Base-by-base conservation (phyloP, 2,888 invertebrate species). In the Lamellibrachia satsuma region DNA sequence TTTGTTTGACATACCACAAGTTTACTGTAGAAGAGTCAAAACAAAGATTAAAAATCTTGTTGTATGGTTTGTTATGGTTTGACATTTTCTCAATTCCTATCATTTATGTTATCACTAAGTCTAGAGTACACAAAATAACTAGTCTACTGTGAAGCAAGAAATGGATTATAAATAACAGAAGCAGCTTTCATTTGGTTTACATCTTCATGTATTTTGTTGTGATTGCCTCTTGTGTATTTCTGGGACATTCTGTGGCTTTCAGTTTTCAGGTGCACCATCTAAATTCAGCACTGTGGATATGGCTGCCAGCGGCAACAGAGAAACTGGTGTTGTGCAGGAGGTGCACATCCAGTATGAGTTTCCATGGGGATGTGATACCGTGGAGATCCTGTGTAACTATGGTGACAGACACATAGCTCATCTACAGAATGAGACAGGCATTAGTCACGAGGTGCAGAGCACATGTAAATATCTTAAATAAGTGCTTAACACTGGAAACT, bases 231-330 rank as follows among this genome's bases (percentile, higher is more conserved):
- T 90, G 51, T 52, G 57, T 90, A 8, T 57, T 92, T 11, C 51
- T 57, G 92, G 90, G 11, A 91, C 51, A 94, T 94, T 11, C 51
- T 57, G 92, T 91, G 11, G 91, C 51, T 94, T 94, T 27, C 94
- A 95, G 95, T 95, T 94, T 94, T 94, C 95, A 92, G 94, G 93
- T 27, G 95, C 95, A 57, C 95, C 95, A 22, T 94, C 95, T n/a
- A 93, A 94, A 90, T 95, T 95, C 92, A 27, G 52, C 92, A 93
- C 93, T 8, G 93, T 93, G 60, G 93, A 92, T 8, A 94, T 75
- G 75, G 75, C 6, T 75, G 75, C 22, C 75, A 15, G 93, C 60
- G 91, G 92, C 27, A 91, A 93, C n/a, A 92, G 92, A 75, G 92
- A 92, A 39, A 92, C 93, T 11, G 92, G 92, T 90, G 92, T 92